Percentiles rank a stretch among this genome's conserved stretches.
Conservation (phyloP, 2,113 vertebrate genomes). For the Plestiodon gilberti region DNA sequence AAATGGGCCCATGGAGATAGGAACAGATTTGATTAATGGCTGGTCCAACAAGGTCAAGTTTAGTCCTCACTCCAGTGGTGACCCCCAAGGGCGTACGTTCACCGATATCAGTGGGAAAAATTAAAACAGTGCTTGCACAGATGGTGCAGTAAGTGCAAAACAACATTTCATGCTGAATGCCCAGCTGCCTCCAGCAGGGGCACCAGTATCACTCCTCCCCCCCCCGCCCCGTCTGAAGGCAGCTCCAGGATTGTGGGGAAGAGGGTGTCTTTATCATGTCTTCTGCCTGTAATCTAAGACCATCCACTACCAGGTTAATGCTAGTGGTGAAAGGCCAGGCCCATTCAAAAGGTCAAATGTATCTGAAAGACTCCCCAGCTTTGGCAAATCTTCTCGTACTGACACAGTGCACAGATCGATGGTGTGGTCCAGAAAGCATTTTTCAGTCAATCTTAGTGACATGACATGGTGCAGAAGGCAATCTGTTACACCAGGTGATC, state of each 20-base stretch:
- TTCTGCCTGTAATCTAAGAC: background rate
- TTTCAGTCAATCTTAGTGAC: background rate
- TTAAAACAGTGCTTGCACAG: background rate
- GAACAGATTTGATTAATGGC: background rate
- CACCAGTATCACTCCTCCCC: too few species aligned
- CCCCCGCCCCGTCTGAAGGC: too few species aligned
- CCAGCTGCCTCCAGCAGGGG: too few species aligned
- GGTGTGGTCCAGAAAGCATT: too few species aligned
- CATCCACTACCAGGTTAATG: background rate
- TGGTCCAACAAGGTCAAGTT: background rate
- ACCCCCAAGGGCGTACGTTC: background rate
- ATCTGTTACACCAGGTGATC: background rate
- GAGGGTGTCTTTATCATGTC: too few species aligned
- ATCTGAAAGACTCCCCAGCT: background rate
- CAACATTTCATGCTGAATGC: too few species aligned
- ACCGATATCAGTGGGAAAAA: background rate
- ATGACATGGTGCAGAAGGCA: background rate
- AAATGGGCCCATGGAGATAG: background rate
- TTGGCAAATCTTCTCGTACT: background rate
- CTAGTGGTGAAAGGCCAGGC: background rate
- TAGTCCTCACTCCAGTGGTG: background rate
- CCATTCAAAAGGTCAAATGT: background rate
- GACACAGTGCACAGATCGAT: background rate
- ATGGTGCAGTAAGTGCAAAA: too few species aligned
- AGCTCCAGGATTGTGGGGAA: too few species aligned